These are phyloP conservation scores for Picus viridis DNA, from an alignment of 2,797 vertebrate species.

Conservation along the genomic window DNA sequence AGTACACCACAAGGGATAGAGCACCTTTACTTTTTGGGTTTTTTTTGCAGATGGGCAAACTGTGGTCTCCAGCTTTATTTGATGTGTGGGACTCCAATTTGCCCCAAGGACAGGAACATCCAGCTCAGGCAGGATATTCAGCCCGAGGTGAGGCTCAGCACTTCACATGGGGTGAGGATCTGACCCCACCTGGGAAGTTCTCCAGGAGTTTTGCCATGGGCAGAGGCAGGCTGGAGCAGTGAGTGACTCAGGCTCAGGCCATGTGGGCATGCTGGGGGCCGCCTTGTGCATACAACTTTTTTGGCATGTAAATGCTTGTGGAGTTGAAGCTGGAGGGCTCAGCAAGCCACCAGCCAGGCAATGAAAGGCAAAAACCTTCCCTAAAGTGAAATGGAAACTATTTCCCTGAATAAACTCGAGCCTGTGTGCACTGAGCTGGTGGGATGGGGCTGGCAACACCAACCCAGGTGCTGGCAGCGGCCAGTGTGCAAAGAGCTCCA, in stretches of 20 bases:
- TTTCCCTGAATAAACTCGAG: background rate
- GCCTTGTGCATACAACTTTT: background rate
- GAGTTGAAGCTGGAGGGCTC: background rate
- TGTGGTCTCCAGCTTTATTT: background rate
- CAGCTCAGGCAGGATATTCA: background rate
- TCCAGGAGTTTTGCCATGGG: background rate
- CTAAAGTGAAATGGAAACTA: background rate
- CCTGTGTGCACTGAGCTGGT: background rate
- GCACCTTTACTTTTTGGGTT: background rate
- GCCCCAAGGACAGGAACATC: background rate
- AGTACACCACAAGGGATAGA: background rate
- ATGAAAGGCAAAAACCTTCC: background rate
- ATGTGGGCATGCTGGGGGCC: background rate
- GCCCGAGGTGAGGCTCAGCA: background rate
- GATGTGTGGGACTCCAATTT: background rate
- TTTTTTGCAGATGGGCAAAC: background rate
- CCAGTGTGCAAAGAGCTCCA: background rate
- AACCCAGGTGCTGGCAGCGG: background rate
- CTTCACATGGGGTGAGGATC: fast-evolving
- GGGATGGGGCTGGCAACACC: background rate
- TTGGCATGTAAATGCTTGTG: background rate
- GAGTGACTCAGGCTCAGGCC: background rate
- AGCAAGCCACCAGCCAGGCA: background rate
- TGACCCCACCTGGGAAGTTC: background rate
- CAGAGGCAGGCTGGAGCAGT: background rate